phyloP scores from a whole-genome alignment of 1,140 invertebrate species.

The Aphis craccivora region DNA sequence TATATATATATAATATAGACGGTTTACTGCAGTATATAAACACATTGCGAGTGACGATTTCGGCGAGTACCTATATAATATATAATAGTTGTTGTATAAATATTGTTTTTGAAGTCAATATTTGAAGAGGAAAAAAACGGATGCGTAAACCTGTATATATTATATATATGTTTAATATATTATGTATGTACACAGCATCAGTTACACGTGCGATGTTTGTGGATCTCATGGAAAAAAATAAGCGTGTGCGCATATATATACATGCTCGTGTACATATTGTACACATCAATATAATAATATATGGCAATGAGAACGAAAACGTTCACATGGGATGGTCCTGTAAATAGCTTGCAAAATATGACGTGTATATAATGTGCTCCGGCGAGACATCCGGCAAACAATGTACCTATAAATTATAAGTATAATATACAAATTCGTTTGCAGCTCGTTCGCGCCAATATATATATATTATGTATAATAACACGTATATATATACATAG shows the following conservation, averaged over 20 bases:
- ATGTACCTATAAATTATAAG: neutral
- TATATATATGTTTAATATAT: neutral
- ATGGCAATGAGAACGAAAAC: conserved; percentile 28
- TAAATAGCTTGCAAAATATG: neutral
- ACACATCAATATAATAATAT: neutral
- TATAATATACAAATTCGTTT: conserved; percentile 5
- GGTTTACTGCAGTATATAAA: neutral
- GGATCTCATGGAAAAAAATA: neutral
- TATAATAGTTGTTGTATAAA: neutral
- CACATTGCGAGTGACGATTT: neutral
- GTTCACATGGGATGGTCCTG: conserved; percentile 9
- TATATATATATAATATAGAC: neutral
- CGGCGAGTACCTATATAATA: neutral
- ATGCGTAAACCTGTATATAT: neutral
- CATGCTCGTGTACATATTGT: neutral
- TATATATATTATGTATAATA: too few species aligned
- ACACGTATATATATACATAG: neutral
- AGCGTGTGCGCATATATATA: neutral
- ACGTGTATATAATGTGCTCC: neutral
- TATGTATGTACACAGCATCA: conserved; percentile 11
- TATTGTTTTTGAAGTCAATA: neutral
- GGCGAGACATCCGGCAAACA: conserved; percentile 6
- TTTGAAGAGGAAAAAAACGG: neutral
- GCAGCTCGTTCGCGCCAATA: neutral
- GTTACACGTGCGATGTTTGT: neutral